Evolutionary conservation across 2,888 invertebrate genomes (phyloP), one percentile per base, ranked within the genome.

Genomic region (Ormyrus nitidulus): DNA sequence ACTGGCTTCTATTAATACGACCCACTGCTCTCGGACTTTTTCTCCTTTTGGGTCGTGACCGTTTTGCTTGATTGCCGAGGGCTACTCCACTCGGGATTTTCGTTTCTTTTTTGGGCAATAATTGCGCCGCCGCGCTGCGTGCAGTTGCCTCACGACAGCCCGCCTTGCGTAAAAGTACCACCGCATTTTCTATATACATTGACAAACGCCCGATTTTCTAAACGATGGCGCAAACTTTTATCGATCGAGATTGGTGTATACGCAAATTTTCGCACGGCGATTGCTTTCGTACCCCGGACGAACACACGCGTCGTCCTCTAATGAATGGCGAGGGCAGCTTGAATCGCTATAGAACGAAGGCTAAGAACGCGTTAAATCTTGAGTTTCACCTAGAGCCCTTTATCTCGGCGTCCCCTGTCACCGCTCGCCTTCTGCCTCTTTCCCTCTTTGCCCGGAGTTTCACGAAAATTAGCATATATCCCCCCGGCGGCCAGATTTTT

Each of bases 251-350:
- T 13, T 54, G n/a, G 49, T 1, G 11, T 3, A 0, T 0, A 56
- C n/a, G 64, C 46, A 19, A 74, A 74, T 74, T 64, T 74, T 74
- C 73, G 73, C 73, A 74, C 73, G 64, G 65, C 34, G 65, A 74
- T 74, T 71, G 59, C 59, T 4, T 71, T 71, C 59, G 53, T n/a
- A 11, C 69, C 34, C 6, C 13, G 59, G 3, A 4, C 10, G 6
- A 13, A 59, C 49, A 48, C 59, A 1, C 4, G 34, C 34, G 34
- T 59, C 49, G 49, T 71, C 44, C 51, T 71, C 59, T 59, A 59
- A 71, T 71, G 70, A 59, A 71, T 71, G 59, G 59, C 49, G 11
- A 1, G 49, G 51, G 13, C 11, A 11, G n/a, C 2, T 66, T 7
- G 34, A 34, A 34, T 34, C 34, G 46, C 48, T 48, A 58, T n/a